These are phyloP conservation scores for Columba janthina DNA, from an alignment of 2,113 vertebrate species.

Conservation along the genomic window DNA sequence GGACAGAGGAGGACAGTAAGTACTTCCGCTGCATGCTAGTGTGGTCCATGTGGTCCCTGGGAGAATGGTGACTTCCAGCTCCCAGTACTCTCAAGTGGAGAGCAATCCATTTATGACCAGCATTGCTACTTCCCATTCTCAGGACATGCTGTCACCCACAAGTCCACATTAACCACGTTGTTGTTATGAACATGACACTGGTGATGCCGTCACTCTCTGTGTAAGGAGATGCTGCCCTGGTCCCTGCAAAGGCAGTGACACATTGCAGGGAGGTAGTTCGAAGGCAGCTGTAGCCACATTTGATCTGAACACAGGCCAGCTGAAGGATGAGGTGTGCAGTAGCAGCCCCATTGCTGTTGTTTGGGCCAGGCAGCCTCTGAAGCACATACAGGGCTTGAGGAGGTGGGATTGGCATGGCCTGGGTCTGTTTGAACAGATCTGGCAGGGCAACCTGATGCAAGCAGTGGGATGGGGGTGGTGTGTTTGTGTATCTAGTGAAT, in stretches of 20 bases:
- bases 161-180: not conserved
- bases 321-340: not conserved
- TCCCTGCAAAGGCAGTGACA: not conserved
- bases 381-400: not conserved
- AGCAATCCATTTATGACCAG: not conserved
- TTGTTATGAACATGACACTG: not conserved
- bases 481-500: not conserved
- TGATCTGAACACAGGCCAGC: not conserved
- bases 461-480: not conserved
- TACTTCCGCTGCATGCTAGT: not conserved
- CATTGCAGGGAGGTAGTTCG: not conserved
- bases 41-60: not conserved
- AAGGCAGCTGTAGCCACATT: not conserved
- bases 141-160: not conserved
- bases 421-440: not conserved
- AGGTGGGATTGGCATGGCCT: not conserved
- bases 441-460: not conserved
- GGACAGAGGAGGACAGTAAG: constrained; percentile 95
- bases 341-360: not conserved
- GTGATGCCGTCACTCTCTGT: not conserved
- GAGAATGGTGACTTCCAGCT: not conserved
- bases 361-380: not conserved
- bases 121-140: not conserved
- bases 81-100: not conserved
- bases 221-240: not conserved